phyloP scores from a whole-genome alignment of 2,797 vertebrate species.

The Sandelia bainsii region DNA sequence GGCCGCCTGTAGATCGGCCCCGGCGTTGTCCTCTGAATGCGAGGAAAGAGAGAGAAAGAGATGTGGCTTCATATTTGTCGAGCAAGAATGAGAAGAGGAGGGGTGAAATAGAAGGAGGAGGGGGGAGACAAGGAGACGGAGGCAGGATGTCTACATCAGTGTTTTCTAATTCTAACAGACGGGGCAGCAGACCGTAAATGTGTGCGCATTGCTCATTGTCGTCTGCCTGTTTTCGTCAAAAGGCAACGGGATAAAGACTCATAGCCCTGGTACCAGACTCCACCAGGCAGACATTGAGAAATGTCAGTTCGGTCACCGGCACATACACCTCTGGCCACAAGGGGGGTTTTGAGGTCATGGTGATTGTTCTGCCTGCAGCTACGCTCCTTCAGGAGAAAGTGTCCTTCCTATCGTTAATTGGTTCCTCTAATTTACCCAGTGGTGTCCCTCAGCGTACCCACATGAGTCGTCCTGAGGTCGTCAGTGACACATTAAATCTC shows the following conservation, averaged over 20 bases:
- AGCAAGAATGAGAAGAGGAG: constrained; percentile 42
- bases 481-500: constrained; percentile 54
- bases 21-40: constrained; percentile 72
- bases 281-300: constrained; percentile 63
- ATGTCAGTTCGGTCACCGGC: constrained; percentile 73
- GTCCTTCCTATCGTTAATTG: constrained; percentile 77
- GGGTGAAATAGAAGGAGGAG: constrained; percentile 46
- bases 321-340: constrained; percentile 70
- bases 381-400: constrained; percentile 66
- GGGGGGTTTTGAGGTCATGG: constrained; percentile 77
- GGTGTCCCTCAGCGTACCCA: constrained; percentile 48
- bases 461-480: constrained; percentile 54
- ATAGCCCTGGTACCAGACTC: constrained; percentile 38
- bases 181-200: constrained; percentile 64
- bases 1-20: constrained; percentile 83
- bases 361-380: constrained; percentile 70
- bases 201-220: constrained; percentile 48
- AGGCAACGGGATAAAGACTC: constrained; percentile 37
- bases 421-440: constrained; percentile 66
- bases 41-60: constrained; percentile 44
- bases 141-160: constrained; percentile 54
- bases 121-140: constrained; percentile 45
- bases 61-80: constrained; percentile 61
- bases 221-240: constrained; percentile 29
- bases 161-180: constrained; percentile 71